These are phyloP conservation scores for Pygmarrhopalites habei DNA, from an alignment of 1,140 invertebrate genomes.

Conservation along the genomic window DNA sequence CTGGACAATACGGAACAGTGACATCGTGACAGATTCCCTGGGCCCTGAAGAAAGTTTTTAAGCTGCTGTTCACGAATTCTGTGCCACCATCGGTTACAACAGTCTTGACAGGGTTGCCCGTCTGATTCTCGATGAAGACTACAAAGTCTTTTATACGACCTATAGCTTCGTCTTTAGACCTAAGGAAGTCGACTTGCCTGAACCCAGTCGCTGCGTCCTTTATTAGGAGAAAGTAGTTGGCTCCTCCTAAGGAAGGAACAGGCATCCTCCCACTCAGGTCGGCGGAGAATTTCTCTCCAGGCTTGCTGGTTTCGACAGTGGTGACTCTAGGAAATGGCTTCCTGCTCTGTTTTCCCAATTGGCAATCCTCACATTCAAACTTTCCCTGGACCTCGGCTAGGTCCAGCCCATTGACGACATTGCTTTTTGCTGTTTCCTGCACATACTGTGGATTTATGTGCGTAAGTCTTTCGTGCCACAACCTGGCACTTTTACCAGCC, in stretches of 20 bases:
- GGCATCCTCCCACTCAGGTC: constrained; percentile 47
- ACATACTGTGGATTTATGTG: constrained; percentile 18
- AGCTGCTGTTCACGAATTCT: constrained; percentile 42
- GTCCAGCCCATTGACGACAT: constrained; percentile 14
- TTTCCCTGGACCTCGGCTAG: neutral
- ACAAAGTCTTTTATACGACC: neutral
- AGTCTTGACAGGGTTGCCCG: constrained; percentile 39
- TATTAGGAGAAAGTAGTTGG: constrained; percentile 45
- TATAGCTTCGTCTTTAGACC: neutral
- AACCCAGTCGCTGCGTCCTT: constrained; percentile 42
- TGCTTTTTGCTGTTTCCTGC: constrained; percentile 8
- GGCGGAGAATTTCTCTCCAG: constrained; percentile 43
- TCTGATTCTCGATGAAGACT: constrained; percentile 40
- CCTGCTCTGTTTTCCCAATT: constrained; percentile 23
- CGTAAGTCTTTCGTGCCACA: constrained; percentile 23
- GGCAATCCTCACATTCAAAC: constrained; percentile 13
- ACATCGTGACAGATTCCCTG: constrained; percentile 47
- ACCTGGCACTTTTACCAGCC: neutral
- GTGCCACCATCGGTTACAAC: constrained; percentile 45
- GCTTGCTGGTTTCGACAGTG: constrained; percentile 23
- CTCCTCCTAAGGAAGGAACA: constrained; percentile 40
- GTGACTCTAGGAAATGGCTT: constrained; percentile 18
- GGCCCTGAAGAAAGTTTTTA: neutral
- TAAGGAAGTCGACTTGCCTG: neutral
- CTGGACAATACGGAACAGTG: constrained; percentile 46